Conservation (phyloP, 2,888 invertebrate species). For the Cryptosula pallasiana region DNA sequence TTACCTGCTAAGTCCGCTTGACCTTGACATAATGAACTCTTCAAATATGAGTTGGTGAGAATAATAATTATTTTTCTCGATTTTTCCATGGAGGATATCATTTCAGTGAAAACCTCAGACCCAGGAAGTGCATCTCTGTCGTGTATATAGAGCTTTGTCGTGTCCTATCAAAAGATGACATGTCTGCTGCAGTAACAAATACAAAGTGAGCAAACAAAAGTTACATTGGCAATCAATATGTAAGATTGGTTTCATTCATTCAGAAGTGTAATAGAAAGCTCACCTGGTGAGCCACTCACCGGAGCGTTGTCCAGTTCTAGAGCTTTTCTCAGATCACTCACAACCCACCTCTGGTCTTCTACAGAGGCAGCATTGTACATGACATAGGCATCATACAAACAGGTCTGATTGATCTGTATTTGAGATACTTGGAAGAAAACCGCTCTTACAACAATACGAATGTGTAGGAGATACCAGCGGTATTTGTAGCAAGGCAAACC, state of each 20-base stretch:
- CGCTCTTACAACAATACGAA: neutral
- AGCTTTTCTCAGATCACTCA: neutral
- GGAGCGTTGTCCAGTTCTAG: too few relatives aligned
- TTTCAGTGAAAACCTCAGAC: neutral
- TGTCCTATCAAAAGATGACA: too few relatives aligned
- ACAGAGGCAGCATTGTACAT: neutral
- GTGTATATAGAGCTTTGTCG: too few relatives aligned
- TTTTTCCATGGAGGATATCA: neutral
- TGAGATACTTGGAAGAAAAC: neutral
- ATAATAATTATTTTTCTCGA: neutral
- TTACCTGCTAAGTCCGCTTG: slow-evolving; percentile 1
- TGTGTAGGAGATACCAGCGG: neutral
- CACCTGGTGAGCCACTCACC: too few relatives aligned
- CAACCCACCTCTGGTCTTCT: neutral
- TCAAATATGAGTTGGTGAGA: neutral
- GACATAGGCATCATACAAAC: slow-evolving; percentile 1
- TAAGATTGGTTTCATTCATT: too few relatives aligned
- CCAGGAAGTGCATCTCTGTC: neutral
- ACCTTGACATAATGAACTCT: neutral
- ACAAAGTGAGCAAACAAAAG: too few relatives aligned
- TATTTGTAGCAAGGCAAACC: slow-evolving; percentile 1
- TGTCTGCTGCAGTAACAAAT: too few relatives aligned
- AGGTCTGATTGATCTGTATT: neutral
- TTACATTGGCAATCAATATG: too few relatives aligned
- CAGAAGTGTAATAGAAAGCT: too few relatives aligned